A percentile compares a stretch with the other conserved stretches of the same genome.
Evolutionary conservation across 2,797 vertebrate genomes (phyloP).

Genomic region (Rhinichthys osculus): DNA sequence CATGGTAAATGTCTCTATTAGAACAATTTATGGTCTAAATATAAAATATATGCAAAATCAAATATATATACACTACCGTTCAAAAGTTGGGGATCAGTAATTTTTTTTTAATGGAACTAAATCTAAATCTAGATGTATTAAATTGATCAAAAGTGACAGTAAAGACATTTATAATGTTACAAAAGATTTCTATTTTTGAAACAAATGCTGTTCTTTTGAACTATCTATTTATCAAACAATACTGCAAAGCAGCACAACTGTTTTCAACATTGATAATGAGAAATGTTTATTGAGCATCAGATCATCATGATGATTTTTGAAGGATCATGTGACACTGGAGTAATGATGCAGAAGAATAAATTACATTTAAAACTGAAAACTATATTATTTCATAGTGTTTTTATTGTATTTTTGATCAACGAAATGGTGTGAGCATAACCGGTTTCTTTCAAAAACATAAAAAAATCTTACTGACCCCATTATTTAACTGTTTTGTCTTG

Average conservation of each 20-base stretch:
- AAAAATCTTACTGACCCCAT: background rate
- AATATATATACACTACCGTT: background rate
- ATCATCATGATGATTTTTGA: background rate
- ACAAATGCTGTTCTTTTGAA: background rate
- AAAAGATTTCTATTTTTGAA: background rate
- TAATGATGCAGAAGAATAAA: background rate
- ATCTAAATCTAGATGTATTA: background rate
- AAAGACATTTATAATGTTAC: background rate
- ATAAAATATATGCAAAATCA: background rate
- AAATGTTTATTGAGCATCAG: background rate
- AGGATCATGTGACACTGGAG: background rate
- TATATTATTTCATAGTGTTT: background rate
- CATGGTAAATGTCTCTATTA: background rate
- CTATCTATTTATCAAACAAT: background rate
- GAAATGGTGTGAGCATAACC: background rate
- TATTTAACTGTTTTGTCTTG: background rate
- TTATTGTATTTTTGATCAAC: background rate
- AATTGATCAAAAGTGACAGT: background rate
- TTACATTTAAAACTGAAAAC: background rate
- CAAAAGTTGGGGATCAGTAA: background rate
- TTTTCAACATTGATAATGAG: background rate
- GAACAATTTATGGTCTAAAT: background rate
- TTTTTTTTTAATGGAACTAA: background rate
- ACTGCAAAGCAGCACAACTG: background rate
- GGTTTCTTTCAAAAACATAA: background rate